Conservation (phyloP, 2,888 invertebrate species). For the Campopleginae sp. region DNA sequence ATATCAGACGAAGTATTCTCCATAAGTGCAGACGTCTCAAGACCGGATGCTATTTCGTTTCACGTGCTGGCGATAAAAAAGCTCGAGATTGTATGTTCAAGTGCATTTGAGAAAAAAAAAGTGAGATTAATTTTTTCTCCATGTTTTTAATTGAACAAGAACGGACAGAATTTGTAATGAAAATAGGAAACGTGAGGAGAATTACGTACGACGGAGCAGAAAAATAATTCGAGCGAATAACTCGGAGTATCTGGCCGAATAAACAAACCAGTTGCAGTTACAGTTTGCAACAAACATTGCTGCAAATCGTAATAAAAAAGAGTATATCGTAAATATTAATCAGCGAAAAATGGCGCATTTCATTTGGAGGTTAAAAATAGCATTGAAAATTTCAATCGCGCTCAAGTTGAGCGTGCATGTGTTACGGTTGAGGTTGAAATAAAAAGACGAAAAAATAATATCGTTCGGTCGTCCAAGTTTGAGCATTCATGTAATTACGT, state of each 20-base stretch:
- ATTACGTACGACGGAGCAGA: neutral
- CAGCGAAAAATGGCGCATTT: neutral
- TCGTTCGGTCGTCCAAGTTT: neutral
- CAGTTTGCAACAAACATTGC: neutral
- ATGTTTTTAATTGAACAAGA: neutral
- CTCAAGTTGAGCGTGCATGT: neutral
- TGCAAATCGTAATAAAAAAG: neutral
- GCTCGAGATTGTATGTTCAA: conserved; percentile 1
- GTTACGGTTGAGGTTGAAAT: neutral
- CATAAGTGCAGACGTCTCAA: conserved; percentile 7
- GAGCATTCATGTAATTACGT: neutral
- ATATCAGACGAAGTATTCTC: neutral
- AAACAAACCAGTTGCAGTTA: neutral
- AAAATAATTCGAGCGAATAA: neutral
- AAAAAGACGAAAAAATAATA: neutral
- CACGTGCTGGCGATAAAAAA: conserved; percentile 15
- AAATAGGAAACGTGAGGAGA: conserved; percentile 3
- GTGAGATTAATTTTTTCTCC: neutral
- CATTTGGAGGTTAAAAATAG: neutral
- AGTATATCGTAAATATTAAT: neutral
- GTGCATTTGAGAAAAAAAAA: conserved; percentile 3
- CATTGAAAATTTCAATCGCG: neutral
- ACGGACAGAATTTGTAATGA: neutral
- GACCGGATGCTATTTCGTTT: neutral
- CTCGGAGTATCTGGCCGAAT: neutral